Evolutionary conservation across 2,797 vertebrate species (phyloP).

Genomic region (Oophaga sylvatica): DNA sequence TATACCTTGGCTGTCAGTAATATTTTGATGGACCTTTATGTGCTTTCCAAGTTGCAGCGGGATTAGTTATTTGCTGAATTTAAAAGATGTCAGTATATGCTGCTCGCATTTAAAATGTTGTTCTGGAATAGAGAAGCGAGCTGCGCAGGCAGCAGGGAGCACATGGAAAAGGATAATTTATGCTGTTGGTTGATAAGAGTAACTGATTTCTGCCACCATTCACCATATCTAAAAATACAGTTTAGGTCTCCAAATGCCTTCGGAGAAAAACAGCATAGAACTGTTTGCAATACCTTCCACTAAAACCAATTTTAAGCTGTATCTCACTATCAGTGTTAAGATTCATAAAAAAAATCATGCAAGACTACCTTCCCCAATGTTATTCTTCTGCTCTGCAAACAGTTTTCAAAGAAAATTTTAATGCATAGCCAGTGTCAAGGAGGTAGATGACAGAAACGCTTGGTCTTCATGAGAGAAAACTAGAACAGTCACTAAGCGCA

Average conservation of each 20-base stretch:
- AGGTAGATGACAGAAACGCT: conserved; percentile 6
- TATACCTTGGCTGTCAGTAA: conserved; percentile 59
- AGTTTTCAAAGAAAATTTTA: conserved; percentile 49
- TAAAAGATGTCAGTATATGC: conserved; percentile 43
- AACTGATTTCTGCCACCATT: conserved; percentile 63
- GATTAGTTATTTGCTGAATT: conserved; percentile 39
- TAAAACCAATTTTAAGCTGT: conserved; percentile 59
- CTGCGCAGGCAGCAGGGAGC: conserved; percentile 70
- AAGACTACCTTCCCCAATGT: conserved; percentile 45
- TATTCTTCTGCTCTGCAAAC: conserved; percentile 47
- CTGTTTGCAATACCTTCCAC: conserved; percentile 48
- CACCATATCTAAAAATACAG: conserved; percentile 63
- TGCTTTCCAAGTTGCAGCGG: conserved; percentile 44
- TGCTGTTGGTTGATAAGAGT: conserved; percentile 63
- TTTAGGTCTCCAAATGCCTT: conserved; percentile 63
- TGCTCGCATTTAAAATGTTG: conserved; percentile 44
- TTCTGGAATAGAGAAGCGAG: conserved; percentile 67
- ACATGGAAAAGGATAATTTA: conserved; percentile 71
- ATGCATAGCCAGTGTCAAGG: conserved; percentile 38
- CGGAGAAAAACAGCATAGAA: conserved; percentile 52
- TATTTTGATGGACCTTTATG: conserved; percentile 58
- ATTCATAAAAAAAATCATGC: conserved; percentile 55
- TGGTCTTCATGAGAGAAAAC: conserved; percentile 14
- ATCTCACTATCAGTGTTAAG: conserved; percentile 58
- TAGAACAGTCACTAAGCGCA: neutral